Percentiles rank a stretch among this genome's conserved stretches.
phyloP scores from a whole-genome alignment of 2,888 invertebrate genomes.

The Clunio marinus region DNA sequence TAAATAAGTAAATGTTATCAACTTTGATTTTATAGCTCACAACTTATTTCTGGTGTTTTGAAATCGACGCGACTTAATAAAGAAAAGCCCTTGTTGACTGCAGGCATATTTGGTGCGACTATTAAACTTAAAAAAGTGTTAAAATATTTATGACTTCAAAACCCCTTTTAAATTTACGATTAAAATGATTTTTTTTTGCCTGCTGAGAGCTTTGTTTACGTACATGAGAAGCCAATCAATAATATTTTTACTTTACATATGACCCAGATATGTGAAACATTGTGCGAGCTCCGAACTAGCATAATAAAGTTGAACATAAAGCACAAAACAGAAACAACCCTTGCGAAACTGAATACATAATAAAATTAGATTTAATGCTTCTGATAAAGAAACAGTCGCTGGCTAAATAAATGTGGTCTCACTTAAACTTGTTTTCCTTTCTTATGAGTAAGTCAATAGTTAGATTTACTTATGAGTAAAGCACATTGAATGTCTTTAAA shows the following conservation, averaged over 20 bases:
- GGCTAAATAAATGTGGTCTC: not conserved
- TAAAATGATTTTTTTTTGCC: not conserved
- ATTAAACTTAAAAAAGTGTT: not conserved
- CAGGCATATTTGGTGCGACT: not conserved
- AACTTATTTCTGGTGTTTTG: too few relatives aligned
- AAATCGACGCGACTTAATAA: too few relatives aligned
- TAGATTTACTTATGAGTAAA: not conserved
- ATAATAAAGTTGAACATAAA: constrained; percentile 4
- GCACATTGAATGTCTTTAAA: not conserved
- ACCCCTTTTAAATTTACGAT: too few relatives aligned
- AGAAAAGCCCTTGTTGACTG: not conserved
- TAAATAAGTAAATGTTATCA: too few relatives aligned
- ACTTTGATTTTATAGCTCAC: too few relatives aligned
- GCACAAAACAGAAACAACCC: constrained; percentile 13
- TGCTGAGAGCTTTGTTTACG: not conserved
- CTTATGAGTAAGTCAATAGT: too few relatives aligned
- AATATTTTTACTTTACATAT: constrained; percentile 12
- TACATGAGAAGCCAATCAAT: constrained; percentile 7
- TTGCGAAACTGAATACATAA: constrained; percentile 20
- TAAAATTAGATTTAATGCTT: not conserved
- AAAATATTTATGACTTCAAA: not conserved
- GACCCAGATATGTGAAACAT: not conserved
- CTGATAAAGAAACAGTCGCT: not conserved
- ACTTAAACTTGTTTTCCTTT: not conserved
- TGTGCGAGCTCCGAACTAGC: not conserved